Evolutionary conservation across 2,113 vertebrate species (phyloP).

Genomic region (Megaptera novaeangliae): DNA sequence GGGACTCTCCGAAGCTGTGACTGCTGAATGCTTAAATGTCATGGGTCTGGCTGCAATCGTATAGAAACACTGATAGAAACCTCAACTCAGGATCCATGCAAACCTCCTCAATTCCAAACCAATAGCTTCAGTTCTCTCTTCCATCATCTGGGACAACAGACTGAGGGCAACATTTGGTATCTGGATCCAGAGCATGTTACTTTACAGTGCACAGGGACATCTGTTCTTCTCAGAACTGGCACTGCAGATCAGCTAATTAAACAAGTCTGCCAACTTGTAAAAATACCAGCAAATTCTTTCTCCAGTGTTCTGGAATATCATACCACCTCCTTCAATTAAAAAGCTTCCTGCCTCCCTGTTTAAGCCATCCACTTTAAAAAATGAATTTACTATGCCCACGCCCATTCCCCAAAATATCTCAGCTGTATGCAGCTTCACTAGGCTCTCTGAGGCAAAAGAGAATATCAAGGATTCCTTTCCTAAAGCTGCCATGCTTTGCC

Average conservation of each 20-base stretch:
- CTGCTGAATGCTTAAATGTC: neutral
- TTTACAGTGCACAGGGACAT: slow-evolving; percentile 56
- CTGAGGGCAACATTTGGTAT: slow-evolving; percentile 44
- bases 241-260: slow-evolving; percentile 46
- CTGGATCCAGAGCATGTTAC: slow-evolving; percentile 47
- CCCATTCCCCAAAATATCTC: slow-evolving; percentile 40
- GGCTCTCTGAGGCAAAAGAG: slow-evolving; percentile 39
- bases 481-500: slow-evolving; percentile 65
- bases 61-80: neutral
- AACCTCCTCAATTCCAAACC: neutral
- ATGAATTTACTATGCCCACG: neutral
- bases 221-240: slow-evolving; percentile 54
- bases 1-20: neutral
- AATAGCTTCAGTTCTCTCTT: slow-evolving; percentile 4
- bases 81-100: neutral
- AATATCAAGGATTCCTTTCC: slow-evolving; percentile 58
- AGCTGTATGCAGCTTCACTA: neutral
- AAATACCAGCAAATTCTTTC: slow-evolving; percentile 42
- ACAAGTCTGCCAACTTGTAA: slow-evolving; percentile 59
- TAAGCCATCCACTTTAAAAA: neutral
- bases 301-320: slow-evolving; percentile 43
- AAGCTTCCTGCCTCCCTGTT: neutral
- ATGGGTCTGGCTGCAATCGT: neutral
- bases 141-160: slow-evolving; percentile 45
- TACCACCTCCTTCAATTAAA: slow-evolving; percentile 24